phyloP scores from a whole-genome alignment of 1,140 invertebrate genomes.

The Drosophila parvula region DNA sequence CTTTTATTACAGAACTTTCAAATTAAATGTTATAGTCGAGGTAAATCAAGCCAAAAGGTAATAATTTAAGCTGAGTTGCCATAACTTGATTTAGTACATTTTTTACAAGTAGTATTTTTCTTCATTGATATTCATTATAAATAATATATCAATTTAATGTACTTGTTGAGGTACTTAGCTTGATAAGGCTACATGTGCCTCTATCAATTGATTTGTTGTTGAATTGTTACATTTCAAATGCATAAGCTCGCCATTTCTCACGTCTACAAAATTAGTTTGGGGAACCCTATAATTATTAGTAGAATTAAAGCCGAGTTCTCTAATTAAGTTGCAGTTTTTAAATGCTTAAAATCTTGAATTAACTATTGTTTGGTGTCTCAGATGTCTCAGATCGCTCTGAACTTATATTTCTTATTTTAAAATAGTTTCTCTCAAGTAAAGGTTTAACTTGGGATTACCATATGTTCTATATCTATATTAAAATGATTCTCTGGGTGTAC shows the following conservation, averaged over 20 bases:
- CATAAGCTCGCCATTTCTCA: conserved; percentile 10
- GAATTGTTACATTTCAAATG: conserved; percentile 1
- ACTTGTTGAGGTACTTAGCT: background rate
- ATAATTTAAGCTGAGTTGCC: conserved; percentile 7
- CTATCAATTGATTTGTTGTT: conserved; percentile 1
- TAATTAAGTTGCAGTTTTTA: background rate
- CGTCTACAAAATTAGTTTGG: conserved; percentile 1
- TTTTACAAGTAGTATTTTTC: background rate
- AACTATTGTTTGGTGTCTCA: background rate
- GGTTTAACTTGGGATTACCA: too few species aligned
- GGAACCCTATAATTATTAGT: background rate
- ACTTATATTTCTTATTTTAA: too few species aligned
- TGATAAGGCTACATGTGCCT: background rate
- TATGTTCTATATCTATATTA: background rate
- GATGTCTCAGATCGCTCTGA: too few species aligned
- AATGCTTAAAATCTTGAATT: background rate
- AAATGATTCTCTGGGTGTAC: conserved; percentile 66
- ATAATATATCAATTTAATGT: conserved; percentile 3
- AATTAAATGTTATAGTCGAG: background rate
- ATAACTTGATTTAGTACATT: background rate
- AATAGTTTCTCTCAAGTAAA: too few species aligned
- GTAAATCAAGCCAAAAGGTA: background rate
- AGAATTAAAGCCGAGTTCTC: background rate
- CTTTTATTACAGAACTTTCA: background rate
- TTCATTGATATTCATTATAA: background rate